Evolutionary conservation across 2,113 vertebrate genomes (phyloP).

Genomic region (Andinoacara biseriatus): DNA sequence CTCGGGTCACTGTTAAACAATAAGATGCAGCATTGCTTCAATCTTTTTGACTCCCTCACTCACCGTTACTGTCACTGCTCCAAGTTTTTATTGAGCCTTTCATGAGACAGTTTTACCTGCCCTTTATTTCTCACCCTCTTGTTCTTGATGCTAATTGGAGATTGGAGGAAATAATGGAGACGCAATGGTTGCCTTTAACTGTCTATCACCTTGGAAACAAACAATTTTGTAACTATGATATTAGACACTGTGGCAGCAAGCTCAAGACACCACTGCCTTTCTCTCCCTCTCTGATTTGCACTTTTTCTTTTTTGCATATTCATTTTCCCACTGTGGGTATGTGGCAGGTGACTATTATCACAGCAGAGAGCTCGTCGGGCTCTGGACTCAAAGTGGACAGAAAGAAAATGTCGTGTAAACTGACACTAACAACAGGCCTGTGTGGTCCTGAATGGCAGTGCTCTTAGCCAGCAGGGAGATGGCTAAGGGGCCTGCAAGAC

Average conservation of each 20-base stretch:
- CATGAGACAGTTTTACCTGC: neutral
- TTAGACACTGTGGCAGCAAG: constrained; percentile 6
- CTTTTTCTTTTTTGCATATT: neutral
- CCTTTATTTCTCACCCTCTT: neutral
- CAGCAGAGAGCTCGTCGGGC: constrained; percentile 28
- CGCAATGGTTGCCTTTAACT: constrained; percentile 42
- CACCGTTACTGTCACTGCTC: neutral
- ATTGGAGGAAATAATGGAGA: neutral
- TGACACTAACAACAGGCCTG: constrained; percentile 38
- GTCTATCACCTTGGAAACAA: constrained; percentile 60
- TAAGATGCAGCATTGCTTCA: neutral
- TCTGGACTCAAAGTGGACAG: constrained; percentile 9
- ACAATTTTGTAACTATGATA: constrained; percentile 6
- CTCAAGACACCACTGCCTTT: constrained; percentile 7
- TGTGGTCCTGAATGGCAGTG: constrained; percentile 14
- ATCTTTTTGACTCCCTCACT: neutral
- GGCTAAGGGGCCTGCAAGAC: constrained; percentile 10
- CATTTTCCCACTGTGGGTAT: constrained; percentile 12
- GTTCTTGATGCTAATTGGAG: constrained; percentile 27
- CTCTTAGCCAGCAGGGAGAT: constrained; percentile 10
- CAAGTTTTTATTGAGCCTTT: neutral
- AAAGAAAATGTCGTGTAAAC: constrained; percentile 54
- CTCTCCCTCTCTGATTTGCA: constrained; percentile 9
- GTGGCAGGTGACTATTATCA: constrained; percentile 56
- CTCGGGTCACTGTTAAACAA: too few relatives aligned